Conservation (phyloP, 2,113 vertebrate species). For the Crotalus tigris region DNA sequence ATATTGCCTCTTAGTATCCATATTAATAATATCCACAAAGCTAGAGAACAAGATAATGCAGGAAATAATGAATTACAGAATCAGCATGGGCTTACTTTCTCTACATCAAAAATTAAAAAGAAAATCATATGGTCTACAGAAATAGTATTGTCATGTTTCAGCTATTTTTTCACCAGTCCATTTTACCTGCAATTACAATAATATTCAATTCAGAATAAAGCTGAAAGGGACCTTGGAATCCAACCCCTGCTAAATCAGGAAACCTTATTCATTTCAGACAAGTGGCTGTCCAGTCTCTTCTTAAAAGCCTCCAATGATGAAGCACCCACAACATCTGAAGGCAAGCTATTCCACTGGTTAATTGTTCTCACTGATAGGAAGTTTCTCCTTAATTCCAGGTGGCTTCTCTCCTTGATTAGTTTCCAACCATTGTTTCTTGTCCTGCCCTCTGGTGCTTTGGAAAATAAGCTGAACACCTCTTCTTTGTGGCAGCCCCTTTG, state of each 20-base stretch:
- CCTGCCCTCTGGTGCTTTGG: too few species aligned
- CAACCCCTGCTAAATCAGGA: background rate
- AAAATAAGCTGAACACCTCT: too few species aligned
- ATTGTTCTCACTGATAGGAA: too few species aligned
- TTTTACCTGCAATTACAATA: background rate
- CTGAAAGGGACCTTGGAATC: too few species aligned
- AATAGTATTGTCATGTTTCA: background rate
- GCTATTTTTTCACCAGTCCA: background rate
- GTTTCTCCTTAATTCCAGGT: too few species aligned
- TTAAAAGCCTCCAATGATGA: too few species aligned
- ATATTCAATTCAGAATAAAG: background rate
- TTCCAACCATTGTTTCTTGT: too few species aligned
- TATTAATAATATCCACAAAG: background rate
- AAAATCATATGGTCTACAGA: background rate
- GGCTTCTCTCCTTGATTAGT: too few species aligned
- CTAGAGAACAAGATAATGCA: conserved; percentile 17
- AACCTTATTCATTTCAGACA: background rate
- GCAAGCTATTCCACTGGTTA: too few species aligned
- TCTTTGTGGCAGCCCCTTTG: background rate
- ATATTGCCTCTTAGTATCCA: background rate
- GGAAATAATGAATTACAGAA: conserved; percentile 8
- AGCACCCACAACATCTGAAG: too few species aligned
- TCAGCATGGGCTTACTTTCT: background rate
- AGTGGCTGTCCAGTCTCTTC: background rate
- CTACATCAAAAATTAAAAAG: background rate